phyloP scores from a whole-genome alignment of 2,113 vertebrate genomes.

The Euleptes europaea region DNA sequence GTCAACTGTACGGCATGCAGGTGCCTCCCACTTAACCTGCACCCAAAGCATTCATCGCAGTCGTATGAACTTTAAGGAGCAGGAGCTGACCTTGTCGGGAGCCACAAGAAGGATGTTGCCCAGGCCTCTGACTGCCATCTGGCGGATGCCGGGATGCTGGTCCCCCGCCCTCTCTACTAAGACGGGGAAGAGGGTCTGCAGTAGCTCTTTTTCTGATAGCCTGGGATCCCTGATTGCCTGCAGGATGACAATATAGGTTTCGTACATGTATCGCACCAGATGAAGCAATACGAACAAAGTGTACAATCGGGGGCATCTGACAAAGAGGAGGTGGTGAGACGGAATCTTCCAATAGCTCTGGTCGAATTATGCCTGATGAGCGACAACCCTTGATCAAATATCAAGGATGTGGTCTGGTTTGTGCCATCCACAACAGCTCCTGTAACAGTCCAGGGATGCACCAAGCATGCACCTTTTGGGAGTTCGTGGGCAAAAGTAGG shows the following conservation, averaged over 20 bases:
- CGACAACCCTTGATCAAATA: too few species aligned
- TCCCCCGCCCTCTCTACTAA: conserved; percentile 13
- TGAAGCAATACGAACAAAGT: neutral
- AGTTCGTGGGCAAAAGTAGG: too few species aligned
- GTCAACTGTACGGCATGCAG: neutral
- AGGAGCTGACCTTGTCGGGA: conserved; percentile 1
- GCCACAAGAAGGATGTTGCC: neutral
- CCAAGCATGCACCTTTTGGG: too few species aligned
- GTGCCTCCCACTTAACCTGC: neutral
- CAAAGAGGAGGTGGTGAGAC: neutral
- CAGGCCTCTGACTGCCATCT: conserved; percentile 11
- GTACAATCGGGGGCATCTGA: neutral
- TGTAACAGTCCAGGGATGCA: too few species aligned
- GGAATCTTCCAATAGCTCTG: neutral
- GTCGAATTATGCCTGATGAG: neutral
- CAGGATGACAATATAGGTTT: neutral
- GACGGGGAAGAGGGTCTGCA: neutral
- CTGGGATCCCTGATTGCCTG: conserved; percentile 5
- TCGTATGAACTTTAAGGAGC: neutral
- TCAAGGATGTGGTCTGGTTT: too few species aligned
- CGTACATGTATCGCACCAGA: neutral
- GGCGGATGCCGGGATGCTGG: neutral
- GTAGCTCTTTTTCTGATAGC: neutral
- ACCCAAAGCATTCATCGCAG: accelerated
- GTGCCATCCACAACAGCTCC: too few species aligned